A percentile compares a stretch with the other conserved stretches of the same genome.
phyloP scores from a whole-genome alignment of 2,888 invertebrate species.

The Leptinotarsa tumamoca region DNA sequence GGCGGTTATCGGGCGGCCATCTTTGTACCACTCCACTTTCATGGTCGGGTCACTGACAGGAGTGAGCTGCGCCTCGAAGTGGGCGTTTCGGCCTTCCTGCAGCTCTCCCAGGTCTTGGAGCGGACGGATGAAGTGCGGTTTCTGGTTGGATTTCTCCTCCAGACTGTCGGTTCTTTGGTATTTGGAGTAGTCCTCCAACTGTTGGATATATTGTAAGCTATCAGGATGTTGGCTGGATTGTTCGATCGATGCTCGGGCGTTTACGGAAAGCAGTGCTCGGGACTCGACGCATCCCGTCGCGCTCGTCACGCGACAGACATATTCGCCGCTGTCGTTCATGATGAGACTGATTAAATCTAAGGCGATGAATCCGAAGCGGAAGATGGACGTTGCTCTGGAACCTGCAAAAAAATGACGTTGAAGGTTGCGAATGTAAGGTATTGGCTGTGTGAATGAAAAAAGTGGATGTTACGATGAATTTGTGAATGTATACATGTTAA shows the following conservation, averaged over 20 bases:
- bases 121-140: conserved; percentile 89
- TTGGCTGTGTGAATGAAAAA: too few relatives aligned
- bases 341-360: conserved; percentile 90
- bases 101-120: conserved; percentile 87
- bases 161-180: conserved; percentile 88
- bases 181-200: conserved; percentile 89
- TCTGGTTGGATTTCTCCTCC: conserved; percentile 83
- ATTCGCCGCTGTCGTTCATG: conserved; percentile 89
- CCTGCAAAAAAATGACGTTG: conserved; percentile 69
- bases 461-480: too few relatives aligned
- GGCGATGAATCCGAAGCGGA: conserved; percentile 98
- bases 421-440: not conserved
- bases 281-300: conserved; percentile 90
- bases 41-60: conserved; percentile 94
- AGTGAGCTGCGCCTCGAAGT: conserved; percentile 92
- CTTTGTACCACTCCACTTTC: conserved; percentile 97
- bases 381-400: conserved; percentile 93
- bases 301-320: conserved; percentile 88
- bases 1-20: conserved; percentile 93
- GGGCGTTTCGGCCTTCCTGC: conserved; percentile 91
- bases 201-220: conserved; percentile 89
- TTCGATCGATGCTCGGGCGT: conserved; percentile 86
- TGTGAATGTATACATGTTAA: too few relatives aligned
- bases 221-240: conserved; percentile 91
- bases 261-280: conserved; percentile 83